Evolutionary conservation across 2,797 vertebrate genomes (phyloP), one percentile per base, ranked within the genome.

Genomic region (Remorina albescens): DNA sequence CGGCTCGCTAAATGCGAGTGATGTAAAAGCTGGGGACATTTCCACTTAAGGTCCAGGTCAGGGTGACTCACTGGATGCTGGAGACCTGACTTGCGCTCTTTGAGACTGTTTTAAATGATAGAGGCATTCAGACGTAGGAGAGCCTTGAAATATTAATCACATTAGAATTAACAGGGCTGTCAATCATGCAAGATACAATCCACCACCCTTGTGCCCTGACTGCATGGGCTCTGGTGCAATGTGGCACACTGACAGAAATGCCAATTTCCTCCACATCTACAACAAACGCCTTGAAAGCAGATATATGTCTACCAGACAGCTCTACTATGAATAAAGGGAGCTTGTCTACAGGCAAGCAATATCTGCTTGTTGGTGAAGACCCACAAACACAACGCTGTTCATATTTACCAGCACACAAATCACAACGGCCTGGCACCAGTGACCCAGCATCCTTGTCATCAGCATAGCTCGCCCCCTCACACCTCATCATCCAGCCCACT

Each of bases 101-200:
- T 57, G 36, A 86, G 84, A 83, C 84, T 83, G 73, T 86, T 92
- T 89, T 86, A 90, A 84, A 92, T 89, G 85, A 88, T 68, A 65
- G 76, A 79, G 59, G 67, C 71, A 76, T 81, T 86, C 69, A 76
- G 81, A 80, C 6, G 19, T 71, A 87, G 73, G 69, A 88, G 61
- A 81, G 82, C 59, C 26, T 73, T 88, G 79, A 91, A 93, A 92
- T 92, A 93, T 91, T 92, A 91, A 92, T 91, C 84, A 84, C 71
- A 51, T 86, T 84, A 83, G 86, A 91, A 88, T 90, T 76, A 91
- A 90, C 83, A 79, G 78, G 91, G 76, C 88, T 92, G 91, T 92
- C 93, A 91, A 69, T 92, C 90, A 89, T 55, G 32, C 30, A 37
- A 37, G 61, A 76, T 53, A 65, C 44, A 75, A 74, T 41, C 41